Evolutionary conservation across 2,888 invertebrate species (phyloP).

Genomic region (Bellardia bayeri): DNA sequence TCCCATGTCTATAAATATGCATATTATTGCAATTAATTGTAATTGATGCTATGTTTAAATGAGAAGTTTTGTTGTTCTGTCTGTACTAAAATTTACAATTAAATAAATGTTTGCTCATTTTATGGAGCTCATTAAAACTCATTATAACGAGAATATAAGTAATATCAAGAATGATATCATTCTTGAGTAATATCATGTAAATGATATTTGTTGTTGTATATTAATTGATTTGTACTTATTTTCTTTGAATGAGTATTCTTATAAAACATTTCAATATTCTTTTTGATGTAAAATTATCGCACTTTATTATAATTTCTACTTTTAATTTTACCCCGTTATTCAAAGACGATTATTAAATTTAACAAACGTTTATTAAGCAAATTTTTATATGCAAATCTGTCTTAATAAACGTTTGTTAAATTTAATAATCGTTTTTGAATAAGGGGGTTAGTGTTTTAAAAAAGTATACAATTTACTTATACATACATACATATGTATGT

Average conservation of each 20-base stretch:
- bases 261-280: background rate
- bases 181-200: background rate
- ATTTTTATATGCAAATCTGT: too few relatives aligned
- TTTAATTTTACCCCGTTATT: background rate
- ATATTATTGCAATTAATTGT: background rate
- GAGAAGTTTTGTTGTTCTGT: background rate
- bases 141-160: background rate
- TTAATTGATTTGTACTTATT: background rate
- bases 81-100: background rate
- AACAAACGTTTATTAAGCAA: too few relatives aligned
- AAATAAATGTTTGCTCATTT: constrained; percentile 5
- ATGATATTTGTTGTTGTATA: background rate
- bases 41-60: background rate
- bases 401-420: too few relatives aligned
- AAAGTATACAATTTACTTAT: too few relatives aligned
- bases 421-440: too few relatives aligned
- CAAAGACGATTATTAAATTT: too few relatives aligned
- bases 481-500: too few relatives aligned
- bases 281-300: background rate
- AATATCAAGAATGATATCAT: background rate
- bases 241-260: background rate
- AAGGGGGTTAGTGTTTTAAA: too few relatives aligned
- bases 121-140: background rate
- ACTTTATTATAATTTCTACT: background rate
- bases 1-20: background rate